Evolutionary conservation across 1,140 invertebrate genomes (phyloP).

Genomic region (Mactra quadrangularis): DNA sequence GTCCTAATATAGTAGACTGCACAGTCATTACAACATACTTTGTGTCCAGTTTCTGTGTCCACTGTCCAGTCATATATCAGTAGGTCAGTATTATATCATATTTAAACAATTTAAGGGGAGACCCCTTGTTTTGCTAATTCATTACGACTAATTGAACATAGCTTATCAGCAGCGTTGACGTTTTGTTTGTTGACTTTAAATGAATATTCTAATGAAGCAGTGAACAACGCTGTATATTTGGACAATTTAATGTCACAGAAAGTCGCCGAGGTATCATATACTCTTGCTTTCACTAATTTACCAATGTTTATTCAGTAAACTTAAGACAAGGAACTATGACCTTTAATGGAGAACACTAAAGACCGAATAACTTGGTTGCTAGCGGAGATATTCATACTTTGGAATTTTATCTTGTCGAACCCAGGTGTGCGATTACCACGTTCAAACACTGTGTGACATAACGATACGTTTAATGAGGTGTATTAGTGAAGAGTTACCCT

Average conservation of each 20-base stretch:
- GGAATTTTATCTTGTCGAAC: constrained; percentile 50
- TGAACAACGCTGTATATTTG: constrained; percentile 28
- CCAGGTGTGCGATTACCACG: constrained; percentile 51
- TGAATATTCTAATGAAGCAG: constrained; percentile 32
- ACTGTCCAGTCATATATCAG: too few relatives aligned
- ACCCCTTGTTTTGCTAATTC: neutral
- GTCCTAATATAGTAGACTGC: too few relatives aligned
- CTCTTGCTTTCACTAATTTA: constrained; percentile 49
- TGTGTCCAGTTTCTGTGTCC: too few relatives aligned
- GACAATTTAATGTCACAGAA: constrained; percentile 32
- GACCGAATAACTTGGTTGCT: constrained; percentile 21
- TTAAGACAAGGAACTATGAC: constrained; percentile 30
- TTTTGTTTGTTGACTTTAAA: constrained; percentile 29
- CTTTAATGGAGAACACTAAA: constrained; percentile 37
- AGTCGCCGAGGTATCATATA: constrained; percentile 4
- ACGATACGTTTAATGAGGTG: constrained; percentile 39
- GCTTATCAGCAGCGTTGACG: constrained; percentile 47
- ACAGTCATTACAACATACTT: too few relatives aligned
- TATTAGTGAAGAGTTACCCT: constrained; percentile 28
- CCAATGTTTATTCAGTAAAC: constrained; percentile 44
- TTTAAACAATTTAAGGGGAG: neutral
- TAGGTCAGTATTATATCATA: too few relatives aligned
- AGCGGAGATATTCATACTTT: neutral
- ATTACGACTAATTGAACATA: constrained; percentile 10
- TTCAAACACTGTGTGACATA: constrained; percentile 45